Evolutionary conservation across 2,113 vertebrate species (phyloP), one percentile per base, ranked within the genome.

Genomic region (Scalopus aquaticus): DNA sequence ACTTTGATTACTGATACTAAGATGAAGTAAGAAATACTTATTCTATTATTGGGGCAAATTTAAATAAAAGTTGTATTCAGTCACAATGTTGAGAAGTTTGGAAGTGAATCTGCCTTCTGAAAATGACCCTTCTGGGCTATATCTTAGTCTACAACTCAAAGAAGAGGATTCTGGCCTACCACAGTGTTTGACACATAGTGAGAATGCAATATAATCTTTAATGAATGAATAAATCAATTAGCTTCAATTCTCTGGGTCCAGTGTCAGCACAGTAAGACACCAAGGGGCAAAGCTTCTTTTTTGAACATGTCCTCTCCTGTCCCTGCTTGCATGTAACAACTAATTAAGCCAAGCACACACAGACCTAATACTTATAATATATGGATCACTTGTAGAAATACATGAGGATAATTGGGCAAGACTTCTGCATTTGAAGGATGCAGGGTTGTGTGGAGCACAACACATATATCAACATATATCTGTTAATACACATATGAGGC

Each of bases 21-120:
- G 69, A 1, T n/a, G 19, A 90, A 82, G 46, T 70, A 90, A 86
- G 72, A 87, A 93, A 88, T 51, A 44, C 80, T 94, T 86, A 65
- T 56, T 44, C 5, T 44, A 49, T 49, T 49, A 12, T 49, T 67
- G 3, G 28, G 17, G 22, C 2, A 54, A 86, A 35, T 37, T 37
- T 54, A 91, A 62, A 69, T n/a, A 78, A 72, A 88, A 62, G 58
- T 56, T 91, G 13, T 54, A 30, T 72, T 64, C 30, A 74, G 20
- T 32, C 9, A 0, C 17, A 8, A 19, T 6, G 28, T 44, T 37
- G 51, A 51, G 74, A 44, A 19, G 22, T 20, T 19, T 37, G 19
- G 22, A 86, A 49, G 8, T 51, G 22, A 46, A 39, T 46, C 24
- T 78, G 8, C 62, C 64, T 93, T 42, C 72, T 24, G 20, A 81